Conservation (phyloP, 1,140 invertebrate species). For the Psix sp. region DNA sequence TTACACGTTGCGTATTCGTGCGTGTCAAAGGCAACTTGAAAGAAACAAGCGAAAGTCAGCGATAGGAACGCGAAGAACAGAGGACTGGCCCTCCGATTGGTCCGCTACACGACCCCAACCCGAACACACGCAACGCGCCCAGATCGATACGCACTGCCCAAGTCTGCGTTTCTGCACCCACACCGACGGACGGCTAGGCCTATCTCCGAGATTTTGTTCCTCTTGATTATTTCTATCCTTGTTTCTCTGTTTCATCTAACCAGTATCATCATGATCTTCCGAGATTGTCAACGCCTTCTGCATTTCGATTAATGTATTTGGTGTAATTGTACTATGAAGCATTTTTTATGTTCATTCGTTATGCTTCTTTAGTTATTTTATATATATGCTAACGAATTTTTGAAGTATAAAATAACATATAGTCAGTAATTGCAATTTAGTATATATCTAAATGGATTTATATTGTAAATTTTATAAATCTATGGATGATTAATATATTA, state of each 20-base stretch:
- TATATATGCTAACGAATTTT: too few relatives aligned
- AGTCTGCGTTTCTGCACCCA: slow-evolving; percentile 66
- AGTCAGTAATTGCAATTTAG: too few relatives aligned
- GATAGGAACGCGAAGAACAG: slow-evolving; percentile 55
- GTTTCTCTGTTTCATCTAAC: slow-evolving; percentile 29
- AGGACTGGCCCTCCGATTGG: slow-evolving; percentile 75
- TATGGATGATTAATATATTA: too few relatives aligned
- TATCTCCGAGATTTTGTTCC: slow-evolving; percentile 29
- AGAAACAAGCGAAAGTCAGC: slow-evolving; percentile 49
- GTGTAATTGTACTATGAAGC: slow-evolving; percentile 8
- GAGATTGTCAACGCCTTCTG: slow-evolving; percentile 37
- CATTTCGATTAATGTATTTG: slow-evolving; percentile 5
- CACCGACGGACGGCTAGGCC: slow-evolving; percentile 38
- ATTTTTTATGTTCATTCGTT: slow-evolving; percentile 2
- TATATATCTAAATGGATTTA: too few relatives aligned
- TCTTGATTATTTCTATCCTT: slow-evolving; percentile 7
- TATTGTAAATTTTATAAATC: too few relatives aligned
- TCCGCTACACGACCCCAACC: slow-evolving; percentile 72
- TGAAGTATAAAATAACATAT: too few relatives aligned
- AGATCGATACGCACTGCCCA: slow-evolving; percentile 78
- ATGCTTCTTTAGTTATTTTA: too few relatives aligned
- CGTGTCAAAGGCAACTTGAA: slow-evolving; percentile 28
- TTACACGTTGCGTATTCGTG: slow-evolving; percentile 45
- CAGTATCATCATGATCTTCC: slow-evolving; percentile 26
- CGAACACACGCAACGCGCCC: slow-evolving; percentile 73